These are phyloP conservation scores for Gouania willdenowi DNA, from an alignment of 2,797 vertebrate genomes.

Conservation along the genomic window DNA sequence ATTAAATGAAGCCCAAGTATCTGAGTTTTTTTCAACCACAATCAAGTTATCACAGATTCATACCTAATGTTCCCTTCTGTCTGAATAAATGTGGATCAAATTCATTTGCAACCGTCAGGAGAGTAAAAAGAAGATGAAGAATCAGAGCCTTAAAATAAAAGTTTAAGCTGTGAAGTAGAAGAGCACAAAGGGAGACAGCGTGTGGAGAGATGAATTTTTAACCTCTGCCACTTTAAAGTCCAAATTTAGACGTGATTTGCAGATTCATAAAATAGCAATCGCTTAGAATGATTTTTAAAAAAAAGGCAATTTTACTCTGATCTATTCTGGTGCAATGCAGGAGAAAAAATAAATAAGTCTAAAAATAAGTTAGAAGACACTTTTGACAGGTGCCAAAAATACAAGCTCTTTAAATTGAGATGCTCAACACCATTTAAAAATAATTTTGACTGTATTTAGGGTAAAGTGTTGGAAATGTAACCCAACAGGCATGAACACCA, in stretches of 20 bases:
- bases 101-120: neutral
- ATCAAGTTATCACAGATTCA: no score
- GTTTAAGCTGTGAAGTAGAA: constrained; percentile 11
- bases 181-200: constrained; percentile 7
- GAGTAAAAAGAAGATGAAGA: neutral
- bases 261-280: constrained; percentile 41
- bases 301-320: constrained; percentile 45
- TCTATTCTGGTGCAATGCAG: constrained; percentile 58
- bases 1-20: constrained; percentile 37
- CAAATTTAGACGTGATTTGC: constrained; percentile 65
- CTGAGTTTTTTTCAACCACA: constrained; percentile 5
- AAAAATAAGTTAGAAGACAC: constrained; percentile 55
- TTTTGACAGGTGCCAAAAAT: constrained; percentile 42
- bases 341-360: constrained; percentile 36
- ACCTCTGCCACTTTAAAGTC: constrained; percentile 42
- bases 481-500: no score
- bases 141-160: constrained; percentile 15
- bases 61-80: no score
- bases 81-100: no score
- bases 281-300: constrained; percentile 57
- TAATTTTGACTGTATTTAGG: constrained; percentile 20
- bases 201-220: constrained; percentile 24
- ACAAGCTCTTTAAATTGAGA: constrained; percentile 48
- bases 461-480: no score
- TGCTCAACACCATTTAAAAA: constrained; percentile 32